Conservation (phyloP, 1,140 invertebrate genomes). For the Zaprionus ornatus region DNA sequence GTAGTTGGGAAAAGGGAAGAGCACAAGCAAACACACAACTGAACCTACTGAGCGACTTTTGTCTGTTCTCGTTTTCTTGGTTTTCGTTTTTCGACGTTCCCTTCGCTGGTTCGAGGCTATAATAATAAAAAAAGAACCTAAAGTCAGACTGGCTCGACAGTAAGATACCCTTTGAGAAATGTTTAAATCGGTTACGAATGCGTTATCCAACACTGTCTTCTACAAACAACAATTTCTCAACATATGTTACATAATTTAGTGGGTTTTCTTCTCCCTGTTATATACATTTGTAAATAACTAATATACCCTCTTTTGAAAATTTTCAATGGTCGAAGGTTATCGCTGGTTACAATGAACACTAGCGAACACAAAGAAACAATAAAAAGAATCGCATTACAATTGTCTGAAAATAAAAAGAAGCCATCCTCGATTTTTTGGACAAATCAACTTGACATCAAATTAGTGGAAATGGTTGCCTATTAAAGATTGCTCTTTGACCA, state of each 20-base stretch:
- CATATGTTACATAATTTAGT: too few relatives aligned
- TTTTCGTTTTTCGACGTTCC: constrained; percentile 17
- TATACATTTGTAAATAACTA: background rate
- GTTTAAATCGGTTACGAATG: background rate
- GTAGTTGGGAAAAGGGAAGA: background rate
- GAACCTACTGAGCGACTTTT: constrained; percentile 58
- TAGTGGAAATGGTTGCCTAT: constrained; percentile 57
- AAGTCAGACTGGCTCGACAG: background rate
- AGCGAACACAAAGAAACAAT: constrained; percentile 31
- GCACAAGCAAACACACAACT: constrained; percentile 3
- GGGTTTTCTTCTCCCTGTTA: background rate
- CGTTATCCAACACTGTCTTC: background rate
- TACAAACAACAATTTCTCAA: background rate
- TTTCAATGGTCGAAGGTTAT: background rate
- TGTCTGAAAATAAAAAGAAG: constrained; percentile 55
- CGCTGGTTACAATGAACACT: constrained; percentile 5
- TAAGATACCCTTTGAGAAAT: background rate
- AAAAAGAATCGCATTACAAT: constrained; percentile 66
- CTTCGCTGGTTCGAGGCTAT: constrained; percentile 59
- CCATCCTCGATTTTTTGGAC: constrained; percentile 21
- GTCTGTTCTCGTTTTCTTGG: constrained; percentile 33
- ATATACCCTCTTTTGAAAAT: background rate
- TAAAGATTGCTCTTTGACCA: constrained; percentile 41
- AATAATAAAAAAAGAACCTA: constrained; percentile 67
- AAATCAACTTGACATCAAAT: constrained; percentile 71